These are phyloP conservation scores for Poicephalus gulielmi DNA, from an alignment of 2,113 vertebrate genomes.

Conservation along the genomic window DNA sequence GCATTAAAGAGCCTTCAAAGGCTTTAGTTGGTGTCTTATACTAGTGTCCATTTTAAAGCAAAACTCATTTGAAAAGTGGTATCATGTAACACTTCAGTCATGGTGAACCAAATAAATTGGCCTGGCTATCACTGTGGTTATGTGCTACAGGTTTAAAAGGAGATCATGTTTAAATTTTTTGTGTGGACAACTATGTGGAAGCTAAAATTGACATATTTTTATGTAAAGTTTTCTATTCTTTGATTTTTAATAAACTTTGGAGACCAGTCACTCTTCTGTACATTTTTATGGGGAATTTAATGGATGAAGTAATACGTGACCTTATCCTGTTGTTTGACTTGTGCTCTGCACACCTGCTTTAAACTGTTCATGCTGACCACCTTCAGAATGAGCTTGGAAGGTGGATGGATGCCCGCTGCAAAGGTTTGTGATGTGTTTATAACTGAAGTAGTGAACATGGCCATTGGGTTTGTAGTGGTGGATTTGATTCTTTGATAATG, in stretches of 20 bases:
- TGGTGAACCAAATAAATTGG: constrained; percentile 74
- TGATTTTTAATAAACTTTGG: constrained; percentile 98
- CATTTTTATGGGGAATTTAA: background rate
- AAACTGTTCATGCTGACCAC: background rate
- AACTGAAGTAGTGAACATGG: background rate
- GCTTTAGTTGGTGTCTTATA: constrained; percentile 48
- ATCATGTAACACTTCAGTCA: constrained; percentile 66
- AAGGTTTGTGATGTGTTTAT: background rate
- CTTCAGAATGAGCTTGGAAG: background rate
- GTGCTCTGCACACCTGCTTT: background rate
- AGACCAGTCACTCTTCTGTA: constrained; percentile 66
- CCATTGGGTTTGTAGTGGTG: background rate
- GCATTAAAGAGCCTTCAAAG: constrained; percentile 33
- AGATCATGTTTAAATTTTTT: constrained; percentile 78
- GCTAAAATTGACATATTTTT: constrained; percentile 92
- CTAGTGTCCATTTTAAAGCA: constrained; percentile 63
- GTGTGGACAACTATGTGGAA: constrained; percentile 77
- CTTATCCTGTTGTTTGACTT: background rate
- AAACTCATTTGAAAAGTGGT: constrained; percentile 50
- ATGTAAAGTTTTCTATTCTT: constrained; percentile 97
- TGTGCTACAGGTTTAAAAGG: constrained; percentile 68
- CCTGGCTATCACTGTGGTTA: constrained; percentile 76
- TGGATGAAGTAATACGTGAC: background rate
- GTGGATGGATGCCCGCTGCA: background rate
- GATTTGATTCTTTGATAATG: background rate